A percentile compares a stretch with the other conserved stretches of the same genome.
phyloP scores from a whole-genome alignment of 2,113 vertebrate genomes.

The Macquaria australasica region DNA sequence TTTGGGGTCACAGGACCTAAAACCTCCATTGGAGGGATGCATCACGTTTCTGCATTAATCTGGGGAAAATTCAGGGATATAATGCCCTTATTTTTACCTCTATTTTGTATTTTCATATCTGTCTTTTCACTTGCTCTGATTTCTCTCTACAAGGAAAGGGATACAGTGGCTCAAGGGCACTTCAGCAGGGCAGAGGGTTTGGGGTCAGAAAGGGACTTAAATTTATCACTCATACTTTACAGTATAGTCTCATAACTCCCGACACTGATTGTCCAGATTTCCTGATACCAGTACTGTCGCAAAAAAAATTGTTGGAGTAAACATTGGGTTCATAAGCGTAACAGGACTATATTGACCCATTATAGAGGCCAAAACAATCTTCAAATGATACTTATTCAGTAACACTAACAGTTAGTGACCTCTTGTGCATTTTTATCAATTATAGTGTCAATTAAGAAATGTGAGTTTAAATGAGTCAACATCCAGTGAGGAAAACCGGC shows the following conservation, averaged over 20 bases:
- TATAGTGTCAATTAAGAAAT: not conserved
- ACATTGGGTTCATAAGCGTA: not conserved
- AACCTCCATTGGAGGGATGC: constrained; percentile 35
- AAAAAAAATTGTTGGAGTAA: not conserved
- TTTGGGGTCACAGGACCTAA: not conserved
- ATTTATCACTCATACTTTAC: not conserved
- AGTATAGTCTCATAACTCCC: not conserved
- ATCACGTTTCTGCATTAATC: not conserved
- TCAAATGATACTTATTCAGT: not conserved
- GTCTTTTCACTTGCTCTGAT: not conserved
- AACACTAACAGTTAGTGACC: constrained; percentile 15
- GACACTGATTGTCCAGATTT: not conserved
- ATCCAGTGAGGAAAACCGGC: not conserved
- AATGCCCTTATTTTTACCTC: constrained; percentile 14
- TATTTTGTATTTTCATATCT: not conserved
- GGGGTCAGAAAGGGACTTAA: not conserved
- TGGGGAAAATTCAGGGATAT: not conserved
- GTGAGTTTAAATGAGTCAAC: not conserved
- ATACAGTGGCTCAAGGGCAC: constrained; percentile 30
- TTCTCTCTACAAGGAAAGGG: not conserved
- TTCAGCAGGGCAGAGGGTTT: constrained; percentile 26
- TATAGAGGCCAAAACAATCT: not conserved
- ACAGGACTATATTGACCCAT: not conserved
- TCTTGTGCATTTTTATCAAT: not conserved
- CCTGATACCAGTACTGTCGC: not conserved